Evolutionary conservation across 2,888 invertebrate genomes (phyloP), one percentile per base, ranked within the genome.

Genomic region (Spialia ferax): DNA sequence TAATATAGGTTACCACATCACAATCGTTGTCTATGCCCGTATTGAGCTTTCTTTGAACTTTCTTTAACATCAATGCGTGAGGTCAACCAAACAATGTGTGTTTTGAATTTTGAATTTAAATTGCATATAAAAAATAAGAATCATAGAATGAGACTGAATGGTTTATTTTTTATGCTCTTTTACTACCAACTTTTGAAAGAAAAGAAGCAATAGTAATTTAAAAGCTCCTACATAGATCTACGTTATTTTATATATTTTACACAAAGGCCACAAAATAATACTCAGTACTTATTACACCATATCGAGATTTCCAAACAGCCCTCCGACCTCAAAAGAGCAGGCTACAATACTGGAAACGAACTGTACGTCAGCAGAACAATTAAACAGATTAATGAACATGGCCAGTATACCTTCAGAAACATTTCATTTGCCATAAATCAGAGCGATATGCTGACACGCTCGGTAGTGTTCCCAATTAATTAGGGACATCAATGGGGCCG

Each of bases 381-480:
- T 83, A 87, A 83, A 80, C 67, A 74, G 82, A 88, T 87, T 87
- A 88, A 88, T 89, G 84, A 84, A 71, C 71, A 71, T 71, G 64
- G 73, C 74, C 73, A 69, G 54, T 55, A 45, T 77, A 79, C 79
- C 77, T 86, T 83, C 75, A 79, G 77, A 78, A 79, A 79, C 79
- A 82, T 87, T 85, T 81, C 75, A 76, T 76, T 76, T 75, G 78
- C 77, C 75, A 87, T 89, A 85, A 89, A 89, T 90, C 88, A 87
- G 81, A 75, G 70, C 73, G 74, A 80, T 82, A 78, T 78, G 73
- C 83, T 79, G 84, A 80, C 85, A 81, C 78, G 78, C 78, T 74
- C 81, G 73, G 83, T 84, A 82, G 79, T 85, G 83, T 81, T 83
- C 83, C 83, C 84, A 82, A 89, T 90, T 87, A 89, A 89, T 91